Evolutionary conservation across 1,140 invertebrate species (phyloP).

Genomic region (Eubasilissa regina): DNA sequence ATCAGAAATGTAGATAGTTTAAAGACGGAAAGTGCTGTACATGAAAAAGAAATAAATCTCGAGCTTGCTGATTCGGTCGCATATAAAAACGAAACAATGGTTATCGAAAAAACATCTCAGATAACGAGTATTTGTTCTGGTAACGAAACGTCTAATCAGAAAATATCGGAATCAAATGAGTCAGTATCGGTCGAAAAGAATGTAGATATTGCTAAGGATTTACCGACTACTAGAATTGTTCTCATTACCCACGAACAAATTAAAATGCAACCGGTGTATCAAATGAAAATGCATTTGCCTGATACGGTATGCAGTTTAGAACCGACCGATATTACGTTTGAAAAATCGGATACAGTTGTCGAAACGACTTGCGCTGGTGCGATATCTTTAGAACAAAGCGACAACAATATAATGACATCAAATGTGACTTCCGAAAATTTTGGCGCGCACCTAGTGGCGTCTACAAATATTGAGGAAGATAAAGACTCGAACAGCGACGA

Average conservation of each 20-base stretch:
- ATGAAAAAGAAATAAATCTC: too few species aligned
- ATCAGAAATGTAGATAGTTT: neutral
- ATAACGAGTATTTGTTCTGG: too few species aligned
- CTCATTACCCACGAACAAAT: conserved; percentile 80
- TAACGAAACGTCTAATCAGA: too few species aligned
- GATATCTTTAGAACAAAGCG: conserved; percentile 1
- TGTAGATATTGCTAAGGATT: conserved; percentile 48
- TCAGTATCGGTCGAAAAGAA: conserved; percentile 44
- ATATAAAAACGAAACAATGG: too few species aligned
- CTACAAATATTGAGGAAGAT: neutral
- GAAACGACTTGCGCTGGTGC: neutral
- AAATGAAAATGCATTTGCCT: conserved; percentile 74
- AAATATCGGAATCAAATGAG: neutral
- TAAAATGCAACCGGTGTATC: conserved; percentile 76
- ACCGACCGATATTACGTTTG: neutral
- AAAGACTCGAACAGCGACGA: neutral
- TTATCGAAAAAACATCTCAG: too few species aligned
- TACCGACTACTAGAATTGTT: conserved; percentile 75
- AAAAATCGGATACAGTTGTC: neutral
- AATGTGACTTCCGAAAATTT: neutral
- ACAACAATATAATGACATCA: neutral
- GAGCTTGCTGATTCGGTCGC: too few species aligned
- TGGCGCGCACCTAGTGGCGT: neutral
- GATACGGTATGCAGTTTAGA: conserved; percentile 14
- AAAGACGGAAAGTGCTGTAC: too few species aligned